phyloP scores from a whole-genome alignment of 2,888 invertebrate species.

The Steromphala cineraria region DNA sequence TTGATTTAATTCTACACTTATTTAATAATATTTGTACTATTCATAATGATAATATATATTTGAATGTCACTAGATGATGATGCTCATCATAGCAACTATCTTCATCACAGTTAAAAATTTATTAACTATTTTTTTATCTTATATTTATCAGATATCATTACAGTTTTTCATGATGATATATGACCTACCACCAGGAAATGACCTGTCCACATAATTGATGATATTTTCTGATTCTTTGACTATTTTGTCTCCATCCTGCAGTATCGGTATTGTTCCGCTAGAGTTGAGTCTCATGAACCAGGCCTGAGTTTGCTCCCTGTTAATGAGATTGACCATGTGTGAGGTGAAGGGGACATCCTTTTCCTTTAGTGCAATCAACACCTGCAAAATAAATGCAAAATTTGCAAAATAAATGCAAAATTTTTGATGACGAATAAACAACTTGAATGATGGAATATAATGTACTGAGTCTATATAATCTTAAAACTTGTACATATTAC shows the following conservation, averaged over 20 bases:
- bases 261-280: slow-evolving; percentile 52
- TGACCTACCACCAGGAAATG: slow-evolving; percentile 36
- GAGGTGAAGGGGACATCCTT: slow-evolving; percentile 46
- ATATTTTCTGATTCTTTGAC: slow-evolving; percentile 57
- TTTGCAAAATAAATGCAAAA: no score
- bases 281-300: slow-evolving; percentile 57
- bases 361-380: slow-evolving; percentile 47
- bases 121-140: background rate
- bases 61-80: background rate
- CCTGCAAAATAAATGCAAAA: slow-evolving; percentile 36
- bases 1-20: no score
- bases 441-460: no score
- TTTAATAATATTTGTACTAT: no score
- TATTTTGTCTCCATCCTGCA: slow-evolving; percentile 53
- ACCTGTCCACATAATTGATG: slow-evolving; percentile 55
- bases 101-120: no score
- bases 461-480: no score
- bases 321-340: slow-evolving; percentile 36
- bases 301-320: slow-evolving; percentile 47
- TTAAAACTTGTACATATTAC: no score
- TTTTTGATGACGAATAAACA: no score
- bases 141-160: background rate
- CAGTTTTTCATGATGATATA: background rate
- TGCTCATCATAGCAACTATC: background rate
- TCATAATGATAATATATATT: no score